Evolutionary conservation across 2,113 vertebrate genomes (phyloP), one percentile per base, ranked within the genome.

Genomic region (Petrocephalus zakoni): DNA sequence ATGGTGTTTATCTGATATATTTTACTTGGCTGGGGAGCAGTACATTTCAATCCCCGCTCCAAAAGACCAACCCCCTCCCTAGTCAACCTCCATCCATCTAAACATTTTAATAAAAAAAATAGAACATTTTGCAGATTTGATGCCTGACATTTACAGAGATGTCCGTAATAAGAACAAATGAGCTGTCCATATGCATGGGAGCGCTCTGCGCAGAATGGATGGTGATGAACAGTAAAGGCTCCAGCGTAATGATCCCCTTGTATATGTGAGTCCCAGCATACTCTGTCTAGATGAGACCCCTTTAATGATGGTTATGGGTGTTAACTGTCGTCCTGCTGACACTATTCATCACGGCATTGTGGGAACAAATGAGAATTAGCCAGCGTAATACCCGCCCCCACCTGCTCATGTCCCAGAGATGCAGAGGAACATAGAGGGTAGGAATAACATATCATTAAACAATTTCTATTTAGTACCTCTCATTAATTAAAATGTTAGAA

Each of bases 391-490:
- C 78, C 47, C 58, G n/a, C 87, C 81, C 64, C 58, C 56, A 49
- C 88, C 22, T 10, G 64, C 89, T n/a, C 85, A 51, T 52, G 11
- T 61, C 46, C 7, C 88, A 5, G 85, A 25, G 55, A 88, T 47
- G 55, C 37, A 81, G 22, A 21, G 88, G 58, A 61, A 88, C 21
- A 25, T 21, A 46, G 11, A 52, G 87, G 56, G 64, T 46, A 88
- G 55, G 29, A 86, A 86, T 90, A 90, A 88, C 87, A 68, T 86
- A 83, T 90, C 89, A 88, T 88, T 86, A 88, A 51, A 42, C 64
- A 82, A 88, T 90, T 91, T 90, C 87, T 51, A 22, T 89, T 88
- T 84, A 87, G 88, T 87, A 87, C 85, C 72, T 85, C 89, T 85
- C 85, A 21, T 87, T 88, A 72, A 90, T 81, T 88, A 52, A 86